These are phyloP conservation scores for Illadopsis cleaveri DNA, from an alignment of 2,113 vertebrate species.

Conservation along the genomic window DNA sequence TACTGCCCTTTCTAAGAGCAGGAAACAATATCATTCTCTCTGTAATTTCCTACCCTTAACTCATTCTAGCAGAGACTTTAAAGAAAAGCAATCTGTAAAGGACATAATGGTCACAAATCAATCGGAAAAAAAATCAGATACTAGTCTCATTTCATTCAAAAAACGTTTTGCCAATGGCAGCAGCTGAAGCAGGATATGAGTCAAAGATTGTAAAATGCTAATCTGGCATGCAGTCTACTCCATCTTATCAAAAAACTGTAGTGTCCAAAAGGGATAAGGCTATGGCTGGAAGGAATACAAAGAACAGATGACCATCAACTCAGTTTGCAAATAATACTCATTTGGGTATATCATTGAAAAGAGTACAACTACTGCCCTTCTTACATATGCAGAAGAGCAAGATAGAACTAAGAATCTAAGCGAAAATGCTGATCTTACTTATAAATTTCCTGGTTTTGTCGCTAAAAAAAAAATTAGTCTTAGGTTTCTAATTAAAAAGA, in stretches of 20 bases:
- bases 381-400: not conserved
- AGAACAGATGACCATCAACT: not conserved
- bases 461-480: not conserved
- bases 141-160: constrained; percentile 1
- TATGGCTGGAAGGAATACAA: not conserved
- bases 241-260: not conserved
- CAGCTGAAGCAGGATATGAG: not conserved
- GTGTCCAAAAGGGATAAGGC: not conserved
- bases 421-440: not conserved
- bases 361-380: not conserved
- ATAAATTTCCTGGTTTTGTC: not conserved
- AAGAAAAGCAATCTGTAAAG: constrained; percentile 6
- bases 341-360: not conserved
- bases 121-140: not conserved
- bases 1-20: not conserved
- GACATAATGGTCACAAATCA: constrained; percentile 10
- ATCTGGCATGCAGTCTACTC: not conserved
- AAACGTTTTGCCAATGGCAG: not conserved
- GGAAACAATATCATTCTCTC: not conserved
- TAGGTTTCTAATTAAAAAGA: constrained; percentile 3
- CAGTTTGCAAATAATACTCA: not conserved
- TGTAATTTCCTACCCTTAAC: not conserved
- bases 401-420: not conserved
- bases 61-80: not conserved
- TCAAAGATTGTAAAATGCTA: constrained; percentile 10